These are phyloP conservation scores for Cyclophora albipunctata DNA, from an alignment of 2,888 invertebrate genomes.

Conservation along the genomic window DNA sequence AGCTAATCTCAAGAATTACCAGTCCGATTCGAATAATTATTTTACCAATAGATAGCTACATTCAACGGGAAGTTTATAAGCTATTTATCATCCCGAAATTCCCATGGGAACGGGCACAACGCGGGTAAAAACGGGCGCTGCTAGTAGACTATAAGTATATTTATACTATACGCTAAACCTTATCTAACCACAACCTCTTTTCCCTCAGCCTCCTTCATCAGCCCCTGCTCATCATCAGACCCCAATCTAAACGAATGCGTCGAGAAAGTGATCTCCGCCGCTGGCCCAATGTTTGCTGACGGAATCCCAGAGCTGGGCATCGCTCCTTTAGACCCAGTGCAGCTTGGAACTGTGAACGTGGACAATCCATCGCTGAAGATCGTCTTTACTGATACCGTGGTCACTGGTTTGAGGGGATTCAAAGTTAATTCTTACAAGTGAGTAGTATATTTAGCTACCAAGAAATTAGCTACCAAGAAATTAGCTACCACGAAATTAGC, in stretches of 20 bases:
- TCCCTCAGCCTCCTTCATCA: slow-evolving; percentile 60
- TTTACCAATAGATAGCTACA: too few species aligned
- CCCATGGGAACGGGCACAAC: too few species aligned
- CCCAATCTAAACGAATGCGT: slow-evolving; percentile 56
- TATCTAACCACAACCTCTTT: too few species aligned
- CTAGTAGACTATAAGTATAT: too few species aligned
- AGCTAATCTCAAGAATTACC: too few species aligned
- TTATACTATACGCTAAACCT: too few species aligned
- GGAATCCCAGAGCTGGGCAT: slow-evolving; percentile 67
- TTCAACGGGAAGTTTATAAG: too few species aligned
- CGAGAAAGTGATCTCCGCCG: slow-evolving; percentile 40
- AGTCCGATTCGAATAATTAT: too few species aligned
- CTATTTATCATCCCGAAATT: too few species aligned
- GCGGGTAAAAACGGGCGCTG: too few species aligned
- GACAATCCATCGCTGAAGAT: slow-evolving; percentile 61
- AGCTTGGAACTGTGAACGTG: slow-evolving; percentile 58
- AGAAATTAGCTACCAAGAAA: too few species aligned
- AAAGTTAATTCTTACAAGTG: slow-evolving; percentile 58
- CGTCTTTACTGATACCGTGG: slow-evolving; percentile 59
- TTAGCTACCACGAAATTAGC: too few species aligned
- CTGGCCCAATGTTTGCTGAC: slow-evolving; percentile 50
- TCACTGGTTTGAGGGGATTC: slow-evolving; percentile 57
- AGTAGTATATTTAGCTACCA: slow-evolving; percentile 20
- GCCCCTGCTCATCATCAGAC: slow-evolving; percentile 60
- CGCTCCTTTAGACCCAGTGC: slow-evolving; percentile 63